Conservation (phyloP, 2,888 invertebrate genomes). For the Deladenus siricidicola region DNA sequence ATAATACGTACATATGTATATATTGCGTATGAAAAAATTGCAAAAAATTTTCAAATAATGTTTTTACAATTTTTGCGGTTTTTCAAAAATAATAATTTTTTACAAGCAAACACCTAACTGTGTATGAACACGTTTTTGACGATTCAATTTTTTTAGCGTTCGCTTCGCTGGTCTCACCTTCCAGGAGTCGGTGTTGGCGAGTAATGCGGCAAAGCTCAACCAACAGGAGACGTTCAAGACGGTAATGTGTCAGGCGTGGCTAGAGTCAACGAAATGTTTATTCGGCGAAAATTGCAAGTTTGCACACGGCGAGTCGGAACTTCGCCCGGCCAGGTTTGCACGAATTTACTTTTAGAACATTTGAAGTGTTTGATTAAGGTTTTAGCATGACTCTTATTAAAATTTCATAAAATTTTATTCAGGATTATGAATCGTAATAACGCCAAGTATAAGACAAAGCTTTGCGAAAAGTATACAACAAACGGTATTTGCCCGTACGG, state of each 20-base stretch:
- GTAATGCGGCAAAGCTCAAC: not conserved
- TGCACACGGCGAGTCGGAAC: conserved; percentile 47
- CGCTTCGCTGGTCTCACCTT: not conserved
- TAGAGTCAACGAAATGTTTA: conserved; percentile 38
- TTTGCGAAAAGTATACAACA: conserved; percentile 52
- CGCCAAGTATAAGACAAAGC: conserved; percentile 50
- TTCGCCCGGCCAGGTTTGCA: conserved; percentile 42
- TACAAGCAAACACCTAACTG: not conserved
- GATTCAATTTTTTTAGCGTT: conserved; percentile 3
- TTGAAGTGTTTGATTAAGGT: too few species aligned
- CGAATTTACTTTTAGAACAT: not conserved
- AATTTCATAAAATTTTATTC: not conserved
- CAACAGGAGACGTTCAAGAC: conserved; percentile 51
- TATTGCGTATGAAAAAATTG: too few species aligned
- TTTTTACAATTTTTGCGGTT: too few species aligned
- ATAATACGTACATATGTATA: too few species aligned
- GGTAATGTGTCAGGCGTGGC: conserved; percentile 51
- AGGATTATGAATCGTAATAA: conserved; percentile 37
- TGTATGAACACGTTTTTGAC: not conserved
- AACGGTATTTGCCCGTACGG: conserved; percentile 51
- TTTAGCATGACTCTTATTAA: too few species aligned
- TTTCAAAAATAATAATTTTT: too few species aligned
- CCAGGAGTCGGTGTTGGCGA: not conserved
- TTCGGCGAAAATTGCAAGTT: conserved; percentile 50
- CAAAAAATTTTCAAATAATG: too few species aligned